Evolutionary conservation across 1,140 invertebrate species (phyloP), one percentile per base, ranked within the genome.

Genomic region (Drosophila aff.): DNA sequence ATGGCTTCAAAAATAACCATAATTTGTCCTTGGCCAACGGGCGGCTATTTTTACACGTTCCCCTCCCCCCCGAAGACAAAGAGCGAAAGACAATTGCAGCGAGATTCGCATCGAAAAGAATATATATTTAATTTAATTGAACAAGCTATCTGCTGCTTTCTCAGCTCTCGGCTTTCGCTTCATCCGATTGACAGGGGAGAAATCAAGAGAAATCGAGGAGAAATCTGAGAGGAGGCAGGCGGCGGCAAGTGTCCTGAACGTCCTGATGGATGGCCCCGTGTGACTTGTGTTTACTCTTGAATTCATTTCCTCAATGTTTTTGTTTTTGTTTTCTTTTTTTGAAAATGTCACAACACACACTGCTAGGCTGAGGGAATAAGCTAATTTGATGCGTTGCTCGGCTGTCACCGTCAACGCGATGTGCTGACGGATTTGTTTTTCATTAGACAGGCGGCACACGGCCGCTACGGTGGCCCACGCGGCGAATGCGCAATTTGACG

Each of bases 1-100:
- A 89, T 57, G 84, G 84, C 81, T 89, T 89, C 84, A 76, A 72
- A 87, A 89, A 83, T 89, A 89, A 89, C 77, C 81, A 89, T 90
- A 89, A 90, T 73, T 79, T 90, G 85, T 81, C 81, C 85, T 81
- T 84, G 84, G 49, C 73, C 36, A 68, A 69, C 60, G 61, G 47
- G 58, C 46, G 69, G 55, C 77, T 84, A 79, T 87, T 84, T 87
- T 83, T 75, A 89, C 33, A 15, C 16, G 2, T 26, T 4, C 1
- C n/a, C 16, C 47, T 28, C 33, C 57, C 46, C 33, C n/a, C 43
- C 8, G 46, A 69, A 53, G 58, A 69, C 53, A 28, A 65, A 55
- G 60, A 71, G 63, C 79, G 44, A 80, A 87, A 61, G 52, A 58
- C 60, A 79, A 85, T 52, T 84, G 52, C 57, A 65, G 44, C 15